A percentile compares a stretch with the other conserved stretches of the same genome.
These are phyloP conservation scores for Bufotes viridis DNA, from an alignment of 2,797 vertebrate genomes.

Conservation along the genomic window DNA sequence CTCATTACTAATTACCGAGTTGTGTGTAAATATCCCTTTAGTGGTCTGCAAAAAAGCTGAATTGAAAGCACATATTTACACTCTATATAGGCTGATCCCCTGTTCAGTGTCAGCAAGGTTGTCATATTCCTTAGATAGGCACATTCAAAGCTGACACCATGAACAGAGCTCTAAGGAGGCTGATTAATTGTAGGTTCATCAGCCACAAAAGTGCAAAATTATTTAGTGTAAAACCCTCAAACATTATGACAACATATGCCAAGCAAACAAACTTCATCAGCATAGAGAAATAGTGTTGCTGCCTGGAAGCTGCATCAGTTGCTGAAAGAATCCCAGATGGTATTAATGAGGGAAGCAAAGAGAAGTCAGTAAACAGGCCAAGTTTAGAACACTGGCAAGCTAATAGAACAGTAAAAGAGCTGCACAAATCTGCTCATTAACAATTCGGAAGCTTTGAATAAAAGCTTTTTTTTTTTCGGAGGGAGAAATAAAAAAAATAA, in stretches of 20 bases:
- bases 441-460: neutral
- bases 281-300: neutral
- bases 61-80: neutral
- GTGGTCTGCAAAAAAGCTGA: neutral
- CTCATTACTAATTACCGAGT: neutral
- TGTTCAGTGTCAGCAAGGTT: neutral
- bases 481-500: neutral
- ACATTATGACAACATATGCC: slow-evolving; percentile 15
- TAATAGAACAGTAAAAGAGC: neutral
- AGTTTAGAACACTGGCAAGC: slow-evolving; percentile 2
- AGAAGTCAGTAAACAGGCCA: slow-evolving; percentile 19
- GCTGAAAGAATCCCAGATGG: slow-evolving; percentile 12
- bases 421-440: neutral
- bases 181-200: slow-evolving; percentile 14
- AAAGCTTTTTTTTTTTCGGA: neutral
- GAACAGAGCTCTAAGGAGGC: neutral
- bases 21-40: neutral
- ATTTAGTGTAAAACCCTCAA: slow-evolving; percentile 27
- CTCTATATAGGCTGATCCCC: too few species aligned
- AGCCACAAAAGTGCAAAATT: slow-evolving; percentile 14
- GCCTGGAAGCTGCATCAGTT: neutral
- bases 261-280: slow-evolving; percentile 17
- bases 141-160: neutral
- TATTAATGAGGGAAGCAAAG: slow-evolving; percentile 13
- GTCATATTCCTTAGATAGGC: neutral